A percentile compares a stretch with the other conserved stretches of the same genome.
Conservation (phyloP, 2,888 invertebrate species). For the Hemistola chrysoprasaria region DNA sequence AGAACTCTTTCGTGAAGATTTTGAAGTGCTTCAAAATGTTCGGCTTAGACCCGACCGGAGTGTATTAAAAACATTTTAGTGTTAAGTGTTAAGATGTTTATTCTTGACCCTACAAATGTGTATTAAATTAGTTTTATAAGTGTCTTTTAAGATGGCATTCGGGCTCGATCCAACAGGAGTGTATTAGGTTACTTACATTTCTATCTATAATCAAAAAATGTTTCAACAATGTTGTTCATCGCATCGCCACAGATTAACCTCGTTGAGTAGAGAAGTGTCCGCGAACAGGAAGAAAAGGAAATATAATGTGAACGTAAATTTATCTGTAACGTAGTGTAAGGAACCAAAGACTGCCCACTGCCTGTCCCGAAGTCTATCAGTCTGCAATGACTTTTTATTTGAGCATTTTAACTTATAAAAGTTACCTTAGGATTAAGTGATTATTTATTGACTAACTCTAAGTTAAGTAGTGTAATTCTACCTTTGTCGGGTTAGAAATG, state of each 20-base stretch:
- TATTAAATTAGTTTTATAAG: slow-evolving; percentile 41
- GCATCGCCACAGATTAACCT: slow-evolving; percentile 65
- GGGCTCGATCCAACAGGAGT: slow-evolving; percentile 64
- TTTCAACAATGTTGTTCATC: slow-evolving; percentile 51
- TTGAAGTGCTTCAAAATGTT: slow-evolving; percentile 53
- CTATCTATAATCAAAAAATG: slow-evolving; percentile 33
- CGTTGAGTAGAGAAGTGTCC: slow-evolving; percentile 65
- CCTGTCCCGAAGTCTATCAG: slow-evolving; percentile 42
- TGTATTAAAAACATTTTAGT: slow-evolving; percentile 49
- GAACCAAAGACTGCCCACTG: slow-evolving; percentile 79
- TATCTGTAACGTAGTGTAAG: slow-evolving; percentile 59
- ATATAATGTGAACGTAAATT: slow-evolving; percentile 32
- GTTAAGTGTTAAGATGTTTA: slow-evolving; percentile 47
- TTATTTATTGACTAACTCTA: slow-evolving; percentile 76
- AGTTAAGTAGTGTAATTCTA: slow-evolving; percentile 50
- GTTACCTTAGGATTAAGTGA: slow-evolving; percentile 75
- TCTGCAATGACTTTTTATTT: slow-evolving; percentile 44
- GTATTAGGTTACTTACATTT: slow-evolving; percentile 42
- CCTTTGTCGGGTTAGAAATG: slow-evolving; percentile 38
- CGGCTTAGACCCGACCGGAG: slow-evolving; percentile 53
- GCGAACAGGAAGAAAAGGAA: slow-evolving; percentile 73
- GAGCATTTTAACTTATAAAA: slow-evolving; percentile 70
- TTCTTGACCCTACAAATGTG: slow-evolving; percentile 57
- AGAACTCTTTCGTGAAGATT: slow-evolving; percentile 39
- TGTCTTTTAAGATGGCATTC: slow-evolving; percentile 48